Evolutionary conservation across 2,888 invertebrate genomes (phyloP), one percentile per base, ranked within the genome.

Genomic region (Eugnorisma glareosa): DNA sequence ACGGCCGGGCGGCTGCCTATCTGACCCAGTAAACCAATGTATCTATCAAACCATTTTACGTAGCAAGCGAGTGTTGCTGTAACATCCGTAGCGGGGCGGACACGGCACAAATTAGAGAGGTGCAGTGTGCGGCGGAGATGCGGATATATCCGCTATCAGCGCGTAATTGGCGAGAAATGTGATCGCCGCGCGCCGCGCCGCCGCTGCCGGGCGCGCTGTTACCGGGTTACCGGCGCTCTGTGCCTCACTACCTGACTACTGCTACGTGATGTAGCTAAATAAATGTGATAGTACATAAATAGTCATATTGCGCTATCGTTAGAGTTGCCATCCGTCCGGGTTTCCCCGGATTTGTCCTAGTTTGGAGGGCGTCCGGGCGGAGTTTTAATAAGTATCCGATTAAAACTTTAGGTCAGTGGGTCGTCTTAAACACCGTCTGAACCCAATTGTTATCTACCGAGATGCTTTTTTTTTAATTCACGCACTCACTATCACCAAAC

Each of bases 161-260:
- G 82, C 64, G 87, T 91, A 91, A 91, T 91, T 91, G 91, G 84
- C 90, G 90, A 82, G 91, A 87, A 91, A 91, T 85, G 84, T 85
- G 90, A 91, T 91, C 90, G 77, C 74, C n/a, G n/a, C n/a, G n/a
- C n/a, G n/a, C n/a, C n/a, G n/a, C n/a, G n/a, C n/a, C 75, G 79
- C 78, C 66, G 72, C 70, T 63, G 73, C 24, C 59, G 79, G 69
- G 69, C 54, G 75, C 71, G 78, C 77, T 78, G 48, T 82, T 82
- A 78, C 86, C 85, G 67, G 75, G 72, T 40, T 59, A 67, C 79
- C 79, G 83, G 73, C 63, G 59, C 68, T 40, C 15, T 40, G 63
- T 11, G 10, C 48, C 51, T 21, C 59, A 35, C 57, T 43, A 24
- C 43, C 43, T 43, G 31, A 40, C 31, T 18, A 18, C 18, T 37